Percentiles rank a stretch among this genome's conserved stretches.
Evolutionary conservation across 2,888 invertebrate genomes (phyloP).

Genomic region (Prenolepis imparis): DNA sequence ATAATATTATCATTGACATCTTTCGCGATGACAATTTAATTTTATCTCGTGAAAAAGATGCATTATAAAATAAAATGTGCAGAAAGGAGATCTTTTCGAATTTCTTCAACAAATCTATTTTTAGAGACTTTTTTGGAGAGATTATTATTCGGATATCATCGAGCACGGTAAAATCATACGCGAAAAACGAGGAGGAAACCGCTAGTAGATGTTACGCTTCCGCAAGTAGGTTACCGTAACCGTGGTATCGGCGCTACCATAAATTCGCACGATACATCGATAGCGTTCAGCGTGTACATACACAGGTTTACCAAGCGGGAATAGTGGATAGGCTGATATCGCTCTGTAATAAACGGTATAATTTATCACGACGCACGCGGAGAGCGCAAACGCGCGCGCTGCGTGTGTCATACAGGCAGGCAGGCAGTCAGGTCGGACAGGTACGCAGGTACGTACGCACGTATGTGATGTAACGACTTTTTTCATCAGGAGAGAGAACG

Average conservation of each 20-base stretch:
- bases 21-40: neutral
- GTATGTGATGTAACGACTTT: conserved; percentile 42
- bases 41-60: neutral
- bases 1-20: neutral
- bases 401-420: conserved; percentile 48
- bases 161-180: neutral
- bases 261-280: conserved; percentile 60
- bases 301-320: conserved; percentile 27
- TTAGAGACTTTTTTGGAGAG: neutral
- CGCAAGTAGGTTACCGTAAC: conserved; percentile 56
- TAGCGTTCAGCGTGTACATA: conserved; percentile 47
- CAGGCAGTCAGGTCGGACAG: conserved; percentile 15
- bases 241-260: conserved; percentile 59
- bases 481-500: conserved; percentile 43
- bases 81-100: neutral
- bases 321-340: conserved; percentile 50
- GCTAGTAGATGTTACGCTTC: conserved; percentile 37
- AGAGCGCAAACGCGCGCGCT: conserved; percentile 28
- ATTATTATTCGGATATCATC: neutral
- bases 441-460: conserved; percentile 34
- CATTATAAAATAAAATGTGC: neutral
- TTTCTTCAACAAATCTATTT: neutral
- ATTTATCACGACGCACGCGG: conserved; percentile 54
- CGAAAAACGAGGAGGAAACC: neutral
- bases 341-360: conserved; percentile 57